Evolutionary conservation across 2,888 invertebrate species (phyloP).

Genomic region (Lepeophtheirus nordmannii): DNA sequence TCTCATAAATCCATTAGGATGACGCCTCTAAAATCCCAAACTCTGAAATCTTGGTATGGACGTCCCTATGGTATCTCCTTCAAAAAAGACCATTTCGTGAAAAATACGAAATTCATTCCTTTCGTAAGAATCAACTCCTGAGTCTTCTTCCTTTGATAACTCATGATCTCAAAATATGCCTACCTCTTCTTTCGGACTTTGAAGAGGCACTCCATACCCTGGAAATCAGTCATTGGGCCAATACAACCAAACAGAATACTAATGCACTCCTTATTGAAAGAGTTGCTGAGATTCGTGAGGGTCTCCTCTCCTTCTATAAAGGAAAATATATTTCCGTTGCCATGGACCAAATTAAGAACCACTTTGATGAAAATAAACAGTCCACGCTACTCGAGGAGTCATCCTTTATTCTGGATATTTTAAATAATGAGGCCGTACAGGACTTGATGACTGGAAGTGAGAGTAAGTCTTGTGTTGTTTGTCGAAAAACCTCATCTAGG

Average conservation of each 20-base stretch:
- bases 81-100: neutral
- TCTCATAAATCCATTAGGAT: neutral
- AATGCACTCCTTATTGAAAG: neutral
- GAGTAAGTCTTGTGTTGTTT: constrained; percentile 4
- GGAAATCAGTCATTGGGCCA: neutral
- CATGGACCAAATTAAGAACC: neutral
- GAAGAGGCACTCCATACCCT: neutral
- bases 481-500: neutral
- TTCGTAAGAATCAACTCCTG: neutral
- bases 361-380: neutral
- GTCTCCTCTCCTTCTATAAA: neutral
- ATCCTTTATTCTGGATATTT: neutral
- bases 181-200: neutral
- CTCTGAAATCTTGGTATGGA: constrained; percentile 1
- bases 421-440: constrained; percentile 9
- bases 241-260: neutral
- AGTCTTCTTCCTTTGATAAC: neutral
- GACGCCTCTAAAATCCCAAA: neutral
- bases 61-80: constrained; percentile 6
- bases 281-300: constrained; percentile 7
- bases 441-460: neutral
- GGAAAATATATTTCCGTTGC: neutral
- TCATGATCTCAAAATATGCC: neutral
- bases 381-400: neutral
- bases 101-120: constrained; percentile 15